Percentiles rank a stretch among this genome's conserved stretches.
Evolutionary conservation across 2,888 invertebrate species (phyloP).

Genomic region (Nymphalis c-album): DNA sequence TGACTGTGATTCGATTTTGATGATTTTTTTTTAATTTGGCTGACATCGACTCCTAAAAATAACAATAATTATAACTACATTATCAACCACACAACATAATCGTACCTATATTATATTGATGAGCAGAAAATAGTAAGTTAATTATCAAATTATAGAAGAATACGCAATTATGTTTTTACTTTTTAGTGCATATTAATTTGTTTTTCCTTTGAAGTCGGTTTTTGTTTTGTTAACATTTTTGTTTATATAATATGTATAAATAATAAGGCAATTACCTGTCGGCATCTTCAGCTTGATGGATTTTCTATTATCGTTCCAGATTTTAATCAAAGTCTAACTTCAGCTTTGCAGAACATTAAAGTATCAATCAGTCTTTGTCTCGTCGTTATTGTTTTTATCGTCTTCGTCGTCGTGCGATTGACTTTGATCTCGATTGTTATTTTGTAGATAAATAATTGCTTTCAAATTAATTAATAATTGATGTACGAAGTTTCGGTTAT

Average conservation of each 20-base stretch:
- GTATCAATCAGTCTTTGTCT: conserved; percentile 37
- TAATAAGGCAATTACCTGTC: conserved; percentile 10
- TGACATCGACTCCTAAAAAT: too few relatives aligned
- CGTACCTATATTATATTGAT: too few relatives aligned
- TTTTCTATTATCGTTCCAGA: conserved; percentile 4
- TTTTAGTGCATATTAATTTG: too few relatives aligned
- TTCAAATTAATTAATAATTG: not conserved
- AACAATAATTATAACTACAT: too few relatives aligned
- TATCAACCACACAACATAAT: too few relatives aligned
- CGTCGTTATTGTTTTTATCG: conserved; percentile 8
- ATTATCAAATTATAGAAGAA: too few relatives aligned
- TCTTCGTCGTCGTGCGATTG: not conserved
- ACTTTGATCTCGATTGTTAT: conserved; percentile 7
- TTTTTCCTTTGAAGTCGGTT: too few relatives aligned
- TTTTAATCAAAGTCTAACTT: conserved; percentile 9
- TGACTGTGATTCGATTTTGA: too few relatives aligned
- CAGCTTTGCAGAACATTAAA: conserved; percentile 3
- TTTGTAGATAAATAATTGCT: conserved; percentile 1
- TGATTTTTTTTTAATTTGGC: too few relatives aligned
- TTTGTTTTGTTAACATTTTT: too few relatives aligned
- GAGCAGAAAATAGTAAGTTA: too few relatives aligned
- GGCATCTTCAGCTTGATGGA: conserved; percentile 6
- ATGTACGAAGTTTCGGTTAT: not conserved
- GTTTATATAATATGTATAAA: not conserved
- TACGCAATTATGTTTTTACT: too few relatives aligned